Conservation (phyloP, 1,140 invertebrate genomes). For the Coenobita brevimanus region DNA sequence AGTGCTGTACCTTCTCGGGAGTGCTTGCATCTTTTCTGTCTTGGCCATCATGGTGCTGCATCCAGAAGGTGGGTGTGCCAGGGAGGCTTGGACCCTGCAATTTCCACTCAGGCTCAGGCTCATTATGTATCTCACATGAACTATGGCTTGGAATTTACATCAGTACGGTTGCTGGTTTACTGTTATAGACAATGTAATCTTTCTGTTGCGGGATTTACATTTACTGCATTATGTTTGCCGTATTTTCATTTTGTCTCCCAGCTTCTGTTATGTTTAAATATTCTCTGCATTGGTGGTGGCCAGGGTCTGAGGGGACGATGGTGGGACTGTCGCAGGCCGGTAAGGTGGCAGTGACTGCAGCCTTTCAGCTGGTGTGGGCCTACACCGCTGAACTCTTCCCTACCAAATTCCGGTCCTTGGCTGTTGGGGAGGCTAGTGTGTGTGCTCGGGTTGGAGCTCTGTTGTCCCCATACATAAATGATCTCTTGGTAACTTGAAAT, state of each 20-base stretch:
- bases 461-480: slow-evolving; percentile 10
- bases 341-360: neutral
- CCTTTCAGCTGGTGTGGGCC: slow-evolving; percentile 5
- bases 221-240: too few relatives aligned
- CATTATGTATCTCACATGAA: too few relatives aligned
- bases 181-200: too few relatives aligned
- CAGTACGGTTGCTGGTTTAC: too few relatives aligned
- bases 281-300: too few relatives aligned
- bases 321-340: neutral
- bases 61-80: neutral
- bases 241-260: too few relatives aligned
- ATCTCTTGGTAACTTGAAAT: slow-evolving; percentile 15
- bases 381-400: slow-evolving; percentile 27
- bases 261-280: too few relatives aligned
- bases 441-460: neutral
- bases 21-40: slow-evolving; percentile 20
- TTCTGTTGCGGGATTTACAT: too few relatives aligned
- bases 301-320: neutral
- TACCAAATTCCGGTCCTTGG: slow-evolving; percentile 6
- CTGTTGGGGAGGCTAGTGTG: neutral
- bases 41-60: slow-evolving; percentile 25
- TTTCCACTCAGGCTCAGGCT: too few relatives aligned
- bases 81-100: too few relatives aligned
- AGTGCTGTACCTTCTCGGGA: neutral
- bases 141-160: too few relatives aligned